phyloP scores from a whole-genome alignment of 2,797 vertebrate genomes.

The Apogon talboti region DNA sequence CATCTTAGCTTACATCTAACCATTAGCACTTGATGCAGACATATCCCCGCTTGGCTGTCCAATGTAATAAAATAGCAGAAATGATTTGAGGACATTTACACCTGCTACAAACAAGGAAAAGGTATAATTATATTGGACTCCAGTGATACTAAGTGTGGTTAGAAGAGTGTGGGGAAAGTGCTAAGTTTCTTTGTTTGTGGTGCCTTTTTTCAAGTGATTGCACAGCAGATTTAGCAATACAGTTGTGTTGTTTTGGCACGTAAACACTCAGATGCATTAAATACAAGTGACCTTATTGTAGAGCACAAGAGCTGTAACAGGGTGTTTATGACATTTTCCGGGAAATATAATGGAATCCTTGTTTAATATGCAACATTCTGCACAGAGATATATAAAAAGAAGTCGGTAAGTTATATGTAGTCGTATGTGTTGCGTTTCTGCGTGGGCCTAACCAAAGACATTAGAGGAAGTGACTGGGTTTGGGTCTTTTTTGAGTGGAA shows the following conservation, averaged over 20 bases:
- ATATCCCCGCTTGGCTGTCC: conserved; percentile 2
- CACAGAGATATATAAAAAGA: conserved; percentile 25
- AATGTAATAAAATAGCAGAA: conserved; percentile 8
- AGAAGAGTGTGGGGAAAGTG: conserved; percentile 17
- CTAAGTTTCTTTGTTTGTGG: conserved; percentile 18
- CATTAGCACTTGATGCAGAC: neutral
- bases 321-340: conserved; percentile 37
- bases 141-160: neutral
- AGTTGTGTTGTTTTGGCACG: conserved; percentile 27
- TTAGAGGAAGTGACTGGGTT: neutral
- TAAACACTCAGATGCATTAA: conserved; percentile 36
- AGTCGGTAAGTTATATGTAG: conserved; percentile 7
- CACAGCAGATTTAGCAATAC: conserved; percentile 51
- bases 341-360: conserved; percentile 34
- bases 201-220: conserved; percentile 45
- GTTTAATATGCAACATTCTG: conserved; percentile 45
- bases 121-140: neutral
- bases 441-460: conserved; percentile 38
- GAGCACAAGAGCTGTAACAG: conserved; percentile 57
- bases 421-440: conserved; percentile 19
- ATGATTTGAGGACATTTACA: conserved; percentile 12
- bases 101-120: conserved; percentile 5
- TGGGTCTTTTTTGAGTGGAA: neutral
- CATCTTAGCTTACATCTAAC: conserved; percentile 31
- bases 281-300: conserved; percentile 69